phyloP scores from a whole-genome alignment of 2,113 vertebrate species.

The Oenanthe oenanthe region DNA sequence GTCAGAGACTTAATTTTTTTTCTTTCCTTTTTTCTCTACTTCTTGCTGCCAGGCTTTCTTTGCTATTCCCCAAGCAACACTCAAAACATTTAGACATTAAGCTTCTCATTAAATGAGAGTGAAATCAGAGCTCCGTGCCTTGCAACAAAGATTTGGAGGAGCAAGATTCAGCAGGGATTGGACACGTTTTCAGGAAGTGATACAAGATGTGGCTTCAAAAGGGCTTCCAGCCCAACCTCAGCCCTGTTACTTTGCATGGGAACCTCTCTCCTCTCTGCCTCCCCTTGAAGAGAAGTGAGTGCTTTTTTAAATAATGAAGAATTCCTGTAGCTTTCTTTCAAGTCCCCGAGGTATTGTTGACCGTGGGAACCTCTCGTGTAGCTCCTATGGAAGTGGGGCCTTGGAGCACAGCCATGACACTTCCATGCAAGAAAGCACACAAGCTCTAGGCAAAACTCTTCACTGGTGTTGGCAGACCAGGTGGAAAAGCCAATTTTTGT shows the following conservation, averaged over 20 bases:
- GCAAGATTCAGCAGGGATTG: not conserved
- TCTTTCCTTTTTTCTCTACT: not conserved
- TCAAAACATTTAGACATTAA: not conserved
- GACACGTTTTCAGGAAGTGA: not conserved
- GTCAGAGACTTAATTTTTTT: not conserved
- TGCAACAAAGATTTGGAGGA: not conserved
- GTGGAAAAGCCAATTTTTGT: not conserved
- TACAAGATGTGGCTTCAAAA: not conserved
- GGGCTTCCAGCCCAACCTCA: not conserved
- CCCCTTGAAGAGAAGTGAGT: not conserved
- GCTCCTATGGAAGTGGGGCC: not conserved
- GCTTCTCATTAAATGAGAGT: not conserved
- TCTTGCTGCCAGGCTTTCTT: slow-evolving; percentile 8
- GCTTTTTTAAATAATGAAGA: not conserved
- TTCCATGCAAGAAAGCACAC: not conserved
- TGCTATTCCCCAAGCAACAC: not conserved
- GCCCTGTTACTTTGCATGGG: not conserved
- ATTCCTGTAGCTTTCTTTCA: slow-evolving; percentile 1
- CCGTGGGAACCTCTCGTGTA: not conserved
- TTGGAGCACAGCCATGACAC: not conserved
- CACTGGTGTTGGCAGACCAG: not conserved
- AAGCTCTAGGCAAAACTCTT: not conserved
- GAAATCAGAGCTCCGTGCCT: not conserved
- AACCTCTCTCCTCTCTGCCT: not conserved
- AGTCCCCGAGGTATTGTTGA: not conserved